Evolutionary conservation across 2,888 invertebrate species (phyloP), one percentile per base, ranked within the genome.

Genomic region (Tetramorium bicarinatum): DNA sequence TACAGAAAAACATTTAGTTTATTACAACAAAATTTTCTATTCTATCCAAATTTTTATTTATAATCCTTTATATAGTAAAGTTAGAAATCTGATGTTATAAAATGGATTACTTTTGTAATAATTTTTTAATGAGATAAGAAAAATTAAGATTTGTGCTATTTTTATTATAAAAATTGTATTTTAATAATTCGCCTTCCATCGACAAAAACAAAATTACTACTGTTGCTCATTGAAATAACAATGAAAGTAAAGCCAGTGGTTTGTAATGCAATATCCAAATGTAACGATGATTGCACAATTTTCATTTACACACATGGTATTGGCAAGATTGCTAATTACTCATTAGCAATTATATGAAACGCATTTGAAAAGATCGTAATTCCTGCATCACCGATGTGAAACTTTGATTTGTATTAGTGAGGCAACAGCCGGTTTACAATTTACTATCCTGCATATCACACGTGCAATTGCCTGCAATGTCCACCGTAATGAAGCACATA

Each of bases 261-360:
- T 29, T 15, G 13, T 29, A 44, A 29, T n/a, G 15, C 25, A 38
- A 64, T 64, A 18, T 11, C 34, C 11, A 21, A 66, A 66, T 4
- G 61, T 34, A 38, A 72, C 21, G 38, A 47, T 34, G 61, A 71
- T 87, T 85, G 72, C 85, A 80, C 64, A 85, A 85, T 72, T 71
- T 67, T 66, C 44, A 83, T 64, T 76, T 38, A 49, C 47, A 49
- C 52, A 18, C 64, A 54, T 25, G 38, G n/a, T 56, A 59, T 6
- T 47, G 80, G 74, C 59, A 59, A 69, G 69, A 80, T 85, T 67
- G 52, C 59, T 84, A 83, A 88, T 87, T 82, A 47, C 38, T 66
- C 66, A 47, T 18, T 67, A 49, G 44, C 34, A 59, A 72, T 84
- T 72, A 62, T 56, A 54, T 64, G 34, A 18, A 44, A 25, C 15